These are phyloP conservation scores for Sminthurides aquaticus DNA, from an alignment of 2,888 invertebrate genomes.

Conservation along the genomic window DNA sequence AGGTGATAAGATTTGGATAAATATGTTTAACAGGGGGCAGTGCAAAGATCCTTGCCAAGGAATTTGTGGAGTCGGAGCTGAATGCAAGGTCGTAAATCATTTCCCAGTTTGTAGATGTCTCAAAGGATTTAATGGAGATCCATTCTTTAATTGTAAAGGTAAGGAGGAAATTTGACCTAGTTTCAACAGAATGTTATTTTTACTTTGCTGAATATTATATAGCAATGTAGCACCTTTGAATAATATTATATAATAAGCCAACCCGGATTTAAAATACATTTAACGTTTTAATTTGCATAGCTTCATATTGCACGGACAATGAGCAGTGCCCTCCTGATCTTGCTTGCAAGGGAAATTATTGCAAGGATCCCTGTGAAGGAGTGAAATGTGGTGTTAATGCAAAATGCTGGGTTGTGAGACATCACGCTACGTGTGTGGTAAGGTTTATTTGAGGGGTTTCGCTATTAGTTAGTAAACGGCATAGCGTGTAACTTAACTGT, in stretches of 20 bases:
- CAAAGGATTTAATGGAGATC: constrained; percentile 43
- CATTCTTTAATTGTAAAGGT: constrained; percentile 43
- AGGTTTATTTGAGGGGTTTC: not conserved
- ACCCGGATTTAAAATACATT: not conserved
- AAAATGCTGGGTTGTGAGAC: constrained; percentile 43
- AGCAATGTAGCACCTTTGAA: not conserved
- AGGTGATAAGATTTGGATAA: too few species aligned
- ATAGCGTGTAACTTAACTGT: too few species aligned
- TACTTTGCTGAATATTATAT: not conserved
- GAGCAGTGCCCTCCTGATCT: constrained; percentile 43
- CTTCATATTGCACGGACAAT: constrained; percentile 41
- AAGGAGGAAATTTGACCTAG: too few species aligned
- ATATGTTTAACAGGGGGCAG: constrained; percentile 32
- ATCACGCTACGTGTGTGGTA: constrained; percentile 39
- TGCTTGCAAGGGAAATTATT: constrained; percentile 38
- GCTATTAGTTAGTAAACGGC: too few species aligned
- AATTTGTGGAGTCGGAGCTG: constrained; percentile 38
- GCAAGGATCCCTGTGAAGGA: constrained; percentile 40
- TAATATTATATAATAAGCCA: not conserved
- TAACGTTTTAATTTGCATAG: constrained; percentile 23
- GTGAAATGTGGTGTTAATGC: constrained; percentile 42
- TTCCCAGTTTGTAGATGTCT: constrained; percentile 42
- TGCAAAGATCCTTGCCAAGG: constrained; percentile 43
- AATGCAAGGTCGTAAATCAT: constrained; percentile 41
- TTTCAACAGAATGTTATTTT: not conserved